phyloP scores from a whole-genome alignment of 1,140 invertebrate genomes.

The Holotrichia oblita region DNA sequence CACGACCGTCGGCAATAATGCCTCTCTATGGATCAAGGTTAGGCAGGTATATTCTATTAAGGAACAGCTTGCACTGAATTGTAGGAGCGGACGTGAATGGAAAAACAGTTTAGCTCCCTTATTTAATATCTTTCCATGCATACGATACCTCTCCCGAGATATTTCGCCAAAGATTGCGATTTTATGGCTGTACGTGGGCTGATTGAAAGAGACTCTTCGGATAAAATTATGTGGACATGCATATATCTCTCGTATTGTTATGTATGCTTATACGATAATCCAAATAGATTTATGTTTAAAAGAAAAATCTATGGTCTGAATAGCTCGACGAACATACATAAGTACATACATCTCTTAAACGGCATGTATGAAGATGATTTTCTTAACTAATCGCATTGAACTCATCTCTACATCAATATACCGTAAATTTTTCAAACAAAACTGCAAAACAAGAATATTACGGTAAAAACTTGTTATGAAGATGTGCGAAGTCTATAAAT shows the following conservation, averaged over 20 bases:
- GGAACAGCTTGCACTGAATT: background rate
- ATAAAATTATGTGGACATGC: background rate
- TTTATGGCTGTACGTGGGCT: background rate
- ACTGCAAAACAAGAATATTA: too few species aligned
- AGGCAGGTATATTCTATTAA: constrained; percentile 16
- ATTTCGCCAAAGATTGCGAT: constrained; percentile 16
- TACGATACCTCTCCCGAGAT: background rate
- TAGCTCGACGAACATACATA: too few species aligned
- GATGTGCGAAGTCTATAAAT: too few species aligned
- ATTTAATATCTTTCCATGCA: background rate
- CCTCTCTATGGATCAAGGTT: constrained; percentile 1
- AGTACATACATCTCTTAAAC: too few species aligned
- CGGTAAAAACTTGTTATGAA: too few species aligned
- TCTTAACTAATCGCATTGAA: too few species aligned
- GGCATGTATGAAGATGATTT: too few species aligned
- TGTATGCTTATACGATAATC: background rate
- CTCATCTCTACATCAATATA: too few species aligned
- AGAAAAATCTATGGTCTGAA: background rate
- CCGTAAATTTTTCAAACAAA: too few species aligned
- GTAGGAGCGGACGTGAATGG: constrained; percentile 10
- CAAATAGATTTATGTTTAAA: background rate
- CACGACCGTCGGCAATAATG: constrained; percentile 6
- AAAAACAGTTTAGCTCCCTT: constrained; percentile 7
- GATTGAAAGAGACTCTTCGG: background rate
- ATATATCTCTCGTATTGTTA: background rate